A percentile compares a stretch with the other conserved stretches of the same genome.
phyloP scores from a whole-genome alignment of 2,113 vertebrate genomes.

The Caretta caretta region DNA sequence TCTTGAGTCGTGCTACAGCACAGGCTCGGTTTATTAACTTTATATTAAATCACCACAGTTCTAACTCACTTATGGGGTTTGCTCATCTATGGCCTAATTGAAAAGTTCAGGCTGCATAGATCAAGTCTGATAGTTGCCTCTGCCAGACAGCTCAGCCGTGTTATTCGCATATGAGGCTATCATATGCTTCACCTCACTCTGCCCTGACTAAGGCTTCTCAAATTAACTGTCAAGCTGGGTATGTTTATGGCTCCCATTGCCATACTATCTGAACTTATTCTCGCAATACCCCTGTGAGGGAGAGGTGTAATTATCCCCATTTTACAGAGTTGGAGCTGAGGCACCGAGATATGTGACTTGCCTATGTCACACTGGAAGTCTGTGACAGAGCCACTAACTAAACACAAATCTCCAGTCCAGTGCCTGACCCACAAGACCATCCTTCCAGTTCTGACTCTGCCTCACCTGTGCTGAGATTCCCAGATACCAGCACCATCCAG shows the following conservation, averaged over 20 bases:
- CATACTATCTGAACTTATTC: background rate
- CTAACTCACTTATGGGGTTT: background rate
- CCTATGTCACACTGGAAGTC: background rate
- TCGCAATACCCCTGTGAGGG: background rate
- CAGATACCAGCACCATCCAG: background rate
- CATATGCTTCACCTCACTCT: background rate
- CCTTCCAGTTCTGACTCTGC: background rate
- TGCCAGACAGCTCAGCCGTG: background rate
- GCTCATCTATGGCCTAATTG: background rate
- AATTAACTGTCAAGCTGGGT: fast-evolving
- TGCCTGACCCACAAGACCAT: background rate
- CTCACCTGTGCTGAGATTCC: background rate
- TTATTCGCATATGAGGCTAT: background rate
- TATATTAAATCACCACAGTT: background rate
- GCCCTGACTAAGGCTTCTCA: background rate
- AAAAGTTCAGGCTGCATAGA: background rate
- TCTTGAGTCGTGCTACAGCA: fast-evolving
- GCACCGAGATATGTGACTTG: background rate
- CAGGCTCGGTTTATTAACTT: background rate
- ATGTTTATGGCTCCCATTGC: background rate
- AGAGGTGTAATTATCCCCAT: background rate
- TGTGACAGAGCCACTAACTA: background rate
- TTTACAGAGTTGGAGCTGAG: background rate
- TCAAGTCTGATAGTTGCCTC: background rate
- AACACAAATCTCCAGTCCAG: background rate